Evolutionary conservation across 2,888 invertebrate genomes (phyloP).

Genomic region (Pristionchus mayeri): DNA sequence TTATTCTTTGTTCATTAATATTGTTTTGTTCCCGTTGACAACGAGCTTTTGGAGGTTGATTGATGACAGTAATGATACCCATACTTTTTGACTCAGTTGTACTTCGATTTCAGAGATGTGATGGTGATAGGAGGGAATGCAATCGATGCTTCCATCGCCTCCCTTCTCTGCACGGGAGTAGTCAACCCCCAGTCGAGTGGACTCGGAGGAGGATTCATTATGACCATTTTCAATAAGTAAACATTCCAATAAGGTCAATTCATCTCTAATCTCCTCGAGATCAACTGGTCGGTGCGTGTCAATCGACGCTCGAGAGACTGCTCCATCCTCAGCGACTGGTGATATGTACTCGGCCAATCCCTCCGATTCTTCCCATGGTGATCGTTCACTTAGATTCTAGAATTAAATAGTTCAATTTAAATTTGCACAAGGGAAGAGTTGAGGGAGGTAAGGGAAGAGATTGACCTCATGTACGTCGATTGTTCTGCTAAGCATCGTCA

Average conservation of each 20-base stretch:
- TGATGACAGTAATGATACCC: too few relatives aligned
- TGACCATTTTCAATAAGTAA: conserved; percentile 84
- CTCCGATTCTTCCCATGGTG: conserved; percentile 54
- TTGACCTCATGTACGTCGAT: too few relatives aligned
- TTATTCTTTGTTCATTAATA: neutral
- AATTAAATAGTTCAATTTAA: too few relatives aligned
- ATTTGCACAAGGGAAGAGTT: too few relatives aligned
- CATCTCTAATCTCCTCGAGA: conserved; percentile 53
- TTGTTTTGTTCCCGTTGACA: too few relatives aligned
- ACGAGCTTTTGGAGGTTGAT: too few relatives aligned
- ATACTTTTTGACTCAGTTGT: too few relatives aligned
- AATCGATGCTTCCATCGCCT: conserved; percentile 89
- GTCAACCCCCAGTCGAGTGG: conserved; percentile 90
- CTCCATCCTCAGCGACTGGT: conserved; percentile 80
- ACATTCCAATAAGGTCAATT: neutral
- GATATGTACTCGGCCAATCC: conserved; percentile 67
- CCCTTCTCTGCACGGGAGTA: conserved; percentile 89
- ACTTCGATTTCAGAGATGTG: conserved; percentile 82
- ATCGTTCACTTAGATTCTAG: neutral
- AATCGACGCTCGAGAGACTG: conserved; percentile 78
- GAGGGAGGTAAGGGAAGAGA: too few relatives aligned
- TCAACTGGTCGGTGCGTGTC: conserved; percentile 69
- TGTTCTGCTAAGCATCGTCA: too few relatives aligned
- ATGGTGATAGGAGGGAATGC: conserved; percentile 83
- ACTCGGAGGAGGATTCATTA: conserved; percentile 90